Conservation (phyloP, 2,113 vertebrate genomes). For the Corythornis vintsioides region DNA sequence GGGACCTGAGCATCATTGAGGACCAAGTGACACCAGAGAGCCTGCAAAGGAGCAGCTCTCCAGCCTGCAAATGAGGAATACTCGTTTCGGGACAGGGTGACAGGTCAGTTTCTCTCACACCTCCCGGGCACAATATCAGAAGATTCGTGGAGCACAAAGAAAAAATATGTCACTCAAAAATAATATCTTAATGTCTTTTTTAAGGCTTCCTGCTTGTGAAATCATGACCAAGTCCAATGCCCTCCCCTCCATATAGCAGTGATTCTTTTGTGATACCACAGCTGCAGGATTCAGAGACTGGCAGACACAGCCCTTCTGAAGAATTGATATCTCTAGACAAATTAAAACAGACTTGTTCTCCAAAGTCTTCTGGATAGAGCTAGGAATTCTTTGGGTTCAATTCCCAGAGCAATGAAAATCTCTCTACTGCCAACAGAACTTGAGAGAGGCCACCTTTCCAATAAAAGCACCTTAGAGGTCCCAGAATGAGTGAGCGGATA, state of each 20-base stretch:
- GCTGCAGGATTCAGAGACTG: neutral
- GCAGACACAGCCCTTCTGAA: neutral
- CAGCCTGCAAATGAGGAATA: neutral
- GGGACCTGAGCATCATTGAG: neutral
- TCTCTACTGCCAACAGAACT: neutral
- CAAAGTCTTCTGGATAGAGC: neutral
- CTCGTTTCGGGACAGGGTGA: neutral
- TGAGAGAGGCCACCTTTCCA: neutral
- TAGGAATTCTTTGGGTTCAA: neutral
- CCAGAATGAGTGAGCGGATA: neutral
- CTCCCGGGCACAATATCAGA: accelerated
- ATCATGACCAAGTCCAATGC: neutral
- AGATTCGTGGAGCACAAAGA: accelerated
- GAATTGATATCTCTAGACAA: neutral
- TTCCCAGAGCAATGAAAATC: neutral
- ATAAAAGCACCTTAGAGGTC: neutral
- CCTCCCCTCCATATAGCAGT: neutral
- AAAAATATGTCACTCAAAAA: neutral
- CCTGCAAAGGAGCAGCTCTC: neutral
- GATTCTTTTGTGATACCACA: neutral
- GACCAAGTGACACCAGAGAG: neutral
- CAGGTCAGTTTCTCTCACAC: neutral
- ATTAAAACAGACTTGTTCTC: neutral
- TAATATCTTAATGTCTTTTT: neutral
- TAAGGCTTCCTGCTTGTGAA: neutral